Percentiles rank a stretch among this genome's conserved stretches.
Evolutionary conservation across 2,113 vertebrate species (phyloP).

Genomic region (Xenus cinereus): DNA sequence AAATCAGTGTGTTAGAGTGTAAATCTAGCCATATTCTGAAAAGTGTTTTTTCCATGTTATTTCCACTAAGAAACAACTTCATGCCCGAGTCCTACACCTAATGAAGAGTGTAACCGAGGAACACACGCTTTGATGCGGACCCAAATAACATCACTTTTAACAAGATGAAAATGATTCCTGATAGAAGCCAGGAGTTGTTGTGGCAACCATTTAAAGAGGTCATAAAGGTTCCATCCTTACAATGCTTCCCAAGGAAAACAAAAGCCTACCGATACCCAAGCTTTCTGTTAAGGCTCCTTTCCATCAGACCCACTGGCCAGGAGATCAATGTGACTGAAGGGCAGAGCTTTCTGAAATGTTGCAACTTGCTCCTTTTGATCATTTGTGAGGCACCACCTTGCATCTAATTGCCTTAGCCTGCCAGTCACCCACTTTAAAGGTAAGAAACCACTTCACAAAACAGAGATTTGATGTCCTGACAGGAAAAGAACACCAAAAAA

Average conservation of each 20-base stretch:
- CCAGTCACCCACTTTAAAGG: not conserved
- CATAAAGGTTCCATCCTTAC: not conserved
- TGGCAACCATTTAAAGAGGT: not conserved
- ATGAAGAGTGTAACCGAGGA: not conserved
- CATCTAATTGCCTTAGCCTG: not conserved
- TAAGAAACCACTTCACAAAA: not conserved
- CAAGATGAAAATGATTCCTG: not conserved
- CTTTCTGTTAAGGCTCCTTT: not conserved
- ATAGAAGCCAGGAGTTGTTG: not conserved
- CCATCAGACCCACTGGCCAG: not conserved
- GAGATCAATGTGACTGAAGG: not conserved
- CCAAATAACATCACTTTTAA: not conserved
- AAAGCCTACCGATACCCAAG: not conserved
- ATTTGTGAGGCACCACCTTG: not conserved
- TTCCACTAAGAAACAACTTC: not conserved
- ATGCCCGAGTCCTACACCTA: not conserved
- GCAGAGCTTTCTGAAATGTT: not conserved
- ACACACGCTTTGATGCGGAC: not conserved
- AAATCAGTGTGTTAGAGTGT: not conserved
- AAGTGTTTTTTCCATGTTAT: not conserved
- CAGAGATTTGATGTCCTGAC: not conserved
- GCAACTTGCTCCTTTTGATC: not conserved
- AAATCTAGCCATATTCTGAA: not conserved
- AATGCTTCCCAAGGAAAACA: not conserved
- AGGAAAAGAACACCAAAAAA: not conserved